These are phyloP conservation scores for Trichopria drosophilae DNA, from an alignment of 2,888 invertebrate genomes.

Conservation along the genomic window DNA sequence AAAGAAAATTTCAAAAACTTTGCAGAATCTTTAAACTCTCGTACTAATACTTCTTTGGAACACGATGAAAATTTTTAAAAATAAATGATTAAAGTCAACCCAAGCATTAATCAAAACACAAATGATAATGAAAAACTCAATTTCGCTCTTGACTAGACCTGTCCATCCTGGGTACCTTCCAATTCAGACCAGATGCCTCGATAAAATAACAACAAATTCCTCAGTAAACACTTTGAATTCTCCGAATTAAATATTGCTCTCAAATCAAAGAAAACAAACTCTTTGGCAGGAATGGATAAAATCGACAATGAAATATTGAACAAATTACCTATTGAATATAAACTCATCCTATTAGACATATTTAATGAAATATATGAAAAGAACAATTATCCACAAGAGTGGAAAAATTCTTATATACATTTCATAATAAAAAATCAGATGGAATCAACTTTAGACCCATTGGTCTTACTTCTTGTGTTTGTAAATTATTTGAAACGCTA, in stretches of 20 bases:
- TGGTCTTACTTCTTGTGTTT: neutral
- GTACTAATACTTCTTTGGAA: no score
- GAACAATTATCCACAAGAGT: neutral
- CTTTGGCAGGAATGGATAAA: neutral
- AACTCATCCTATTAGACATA: no score
- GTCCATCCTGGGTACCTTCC: neutral
- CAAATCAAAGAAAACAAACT: neutral
- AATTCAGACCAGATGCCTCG: neutral
- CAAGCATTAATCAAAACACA: neutral
- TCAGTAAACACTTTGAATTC: neutral
- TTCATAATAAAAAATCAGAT: no score
- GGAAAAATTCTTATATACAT: no score
- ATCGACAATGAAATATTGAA: neutral
- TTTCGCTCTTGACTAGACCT: neutral
- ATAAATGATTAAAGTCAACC: neutral
- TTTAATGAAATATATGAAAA: no score
- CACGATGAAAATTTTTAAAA: neutral
- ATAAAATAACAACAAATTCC: neutral
- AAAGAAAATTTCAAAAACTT: neutral
- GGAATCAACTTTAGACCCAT: neutral
- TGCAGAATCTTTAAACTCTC: no score
- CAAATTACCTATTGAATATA: neutral
- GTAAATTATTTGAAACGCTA: constrained; percentile 7
- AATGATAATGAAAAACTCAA: neutral
- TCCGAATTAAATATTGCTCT: constrained; percentile 1